Evolutionary conservation across 2,113 vertebrate genomes (phyloP), one percentile per base, ranked within the genome.

Genomic region (Chaetodon auriga): DNA sequence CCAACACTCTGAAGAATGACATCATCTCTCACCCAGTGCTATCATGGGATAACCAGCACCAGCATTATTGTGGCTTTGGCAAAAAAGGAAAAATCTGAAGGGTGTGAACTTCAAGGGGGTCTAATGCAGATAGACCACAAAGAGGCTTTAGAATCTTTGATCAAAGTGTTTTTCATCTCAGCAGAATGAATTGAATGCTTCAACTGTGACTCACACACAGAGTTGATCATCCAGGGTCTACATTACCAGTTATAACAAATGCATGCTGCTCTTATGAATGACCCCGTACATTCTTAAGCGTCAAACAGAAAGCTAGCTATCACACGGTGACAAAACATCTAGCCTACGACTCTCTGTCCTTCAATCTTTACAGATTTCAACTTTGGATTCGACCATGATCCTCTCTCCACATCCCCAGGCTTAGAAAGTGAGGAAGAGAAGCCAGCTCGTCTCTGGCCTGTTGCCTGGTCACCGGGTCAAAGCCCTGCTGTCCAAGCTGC

Each of bases 1-100:
- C 68, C 55, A 21, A 88, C 84, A 87, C 83, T 75, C 75, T 79
- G 76, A 88, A 49, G 85, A 68, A 85, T 94, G 91, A 94, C 91
- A 92, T 93, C 93, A 94, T 91, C 90, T 76, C 86, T 90, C 79
- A 65, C 45, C 70, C 78, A 21, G 65, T 60, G 72, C 54, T 76
- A 93, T 90, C 82, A 89, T 43, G 75, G 75, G 78, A 89, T 74
- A 83, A 83, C 79, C 76, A 87, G 80, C 54, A 78, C 68, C 38
- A 77, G 78, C 75, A 81, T 87, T 83, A 87, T 79, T 78, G 85
- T 76, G 70, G 76, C 30, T 81, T 89, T 79, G 72, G 74, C 41
- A 65, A 77, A 13, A 77, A 13, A 46, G 49, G 11, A 43, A 82
- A 78, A 78, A 80, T 73, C 25, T 80, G 36, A 81, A 83, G 79